A percentile compares a stretch with the other conserved stretches of the same genome.
phyloP scores from a whole-genome alignment of 2,888 invertebrate genomes.

The Automeris io region DNA sequence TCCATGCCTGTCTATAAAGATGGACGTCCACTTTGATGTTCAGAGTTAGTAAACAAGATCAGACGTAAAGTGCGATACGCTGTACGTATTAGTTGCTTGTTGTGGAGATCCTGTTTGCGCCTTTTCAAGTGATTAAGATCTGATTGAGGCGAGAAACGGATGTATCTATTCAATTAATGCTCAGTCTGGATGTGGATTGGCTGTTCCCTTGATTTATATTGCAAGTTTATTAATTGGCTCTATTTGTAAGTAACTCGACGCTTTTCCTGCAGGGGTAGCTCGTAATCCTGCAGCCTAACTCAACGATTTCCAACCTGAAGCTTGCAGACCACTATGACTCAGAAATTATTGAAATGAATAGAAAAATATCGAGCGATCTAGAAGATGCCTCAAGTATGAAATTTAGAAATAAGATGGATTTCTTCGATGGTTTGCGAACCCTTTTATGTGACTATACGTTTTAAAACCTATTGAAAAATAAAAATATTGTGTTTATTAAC shows the following conservation, averaged over 20 bases:
- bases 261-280: slow-evolving; percentile 19
- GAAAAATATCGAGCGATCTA: too few relatives aligned
- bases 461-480: too few relatives aligned
- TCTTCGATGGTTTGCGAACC: too few relatives aligned
- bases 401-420: too few relatives aligned
- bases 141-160: slow-evolving; percentile 64
- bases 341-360: too few relatives aligned
- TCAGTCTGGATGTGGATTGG: slow-evolving; percentile 48
- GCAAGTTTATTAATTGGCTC: slow-evolving; percentile 56
- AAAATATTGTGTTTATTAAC: too few relatives aligned
- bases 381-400: too few relatives aligned
- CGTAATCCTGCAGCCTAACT: too few relatives aligned
- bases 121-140: slow-evolving; percentile 72
- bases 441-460: too few relatives aligned
- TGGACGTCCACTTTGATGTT: slow-evolving; percentile 16
- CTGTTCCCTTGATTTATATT: slow-evolving; percentile 57
- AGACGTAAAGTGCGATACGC: slow-evolving; percentile 56
- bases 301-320: too few relatives aligned
- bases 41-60: slow-evolving; percentile 43
- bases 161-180: slow-evolving; percentile 74
- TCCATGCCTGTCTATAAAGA: slow-evolving; percentile 15
- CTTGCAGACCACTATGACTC: too few relatives aligned
- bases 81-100: slow-evolving; percentile 59
- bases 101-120: slow-evolving; percentile 46
- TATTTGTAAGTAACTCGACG: slow-evolving; percentile 45